phyloP scores from a whole-genome alignment of 2,888 invertebrate genomes.

The Perizoma affinitatum region DNA sequence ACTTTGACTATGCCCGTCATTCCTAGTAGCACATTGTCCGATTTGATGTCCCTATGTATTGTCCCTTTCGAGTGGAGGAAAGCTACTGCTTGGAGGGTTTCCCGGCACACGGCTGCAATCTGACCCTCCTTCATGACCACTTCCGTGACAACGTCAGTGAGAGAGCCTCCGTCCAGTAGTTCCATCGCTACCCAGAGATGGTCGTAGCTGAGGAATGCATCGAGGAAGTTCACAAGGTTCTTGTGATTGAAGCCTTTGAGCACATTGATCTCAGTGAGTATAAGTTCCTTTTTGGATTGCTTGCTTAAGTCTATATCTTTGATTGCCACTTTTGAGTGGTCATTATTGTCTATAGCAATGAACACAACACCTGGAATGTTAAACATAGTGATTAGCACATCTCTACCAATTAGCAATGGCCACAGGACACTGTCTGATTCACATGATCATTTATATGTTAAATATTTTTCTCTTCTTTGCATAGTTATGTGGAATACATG shows the following conservation, averaged over 20 bases:
- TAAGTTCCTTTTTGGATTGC: conserved; percentile 97
- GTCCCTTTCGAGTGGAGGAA: conserved; percentile 96
- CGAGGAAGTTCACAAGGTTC: conserved; percentile 97
- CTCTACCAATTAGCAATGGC: not conserved
- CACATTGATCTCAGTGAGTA: conserved; percentile 97
- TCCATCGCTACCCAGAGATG: conserved; percentile 99
- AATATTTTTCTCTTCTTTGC: not conserved
- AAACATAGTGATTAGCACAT: conserved; percentile 17
- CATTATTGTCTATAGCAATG: conserved; percentile 91
- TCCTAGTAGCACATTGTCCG: conserved; percentile 97
- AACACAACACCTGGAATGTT: conserved; percentile 90
- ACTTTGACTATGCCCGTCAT: conserved; percentile 97
- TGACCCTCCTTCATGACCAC: conserved; percentile 98
- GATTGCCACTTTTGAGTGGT: conserved; percentile 93
- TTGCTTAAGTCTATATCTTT: conserved; percentile 98
- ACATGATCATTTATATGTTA: not conserved
- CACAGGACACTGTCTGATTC: not conserved
- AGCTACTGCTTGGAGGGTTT: conserved; percentile 92
- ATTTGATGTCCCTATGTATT: conserved; percentile 97
- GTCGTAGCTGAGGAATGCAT: conserved; percentile 95
- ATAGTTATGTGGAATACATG: too few relatives aligned
- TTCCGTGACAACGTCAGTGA: conserved; percentile 98
- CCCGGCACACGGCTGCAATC: conserved; percentile 96
- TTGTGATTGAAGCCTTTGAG: conserved; percentile 96
- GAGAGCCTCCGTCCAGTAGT: conserved; percentile 95